These are phyloP conservation scores for Leucopternis melanops DNA, from an alignment of 2,113 vertebrate species.

Conservation along the genomic window DNA sequence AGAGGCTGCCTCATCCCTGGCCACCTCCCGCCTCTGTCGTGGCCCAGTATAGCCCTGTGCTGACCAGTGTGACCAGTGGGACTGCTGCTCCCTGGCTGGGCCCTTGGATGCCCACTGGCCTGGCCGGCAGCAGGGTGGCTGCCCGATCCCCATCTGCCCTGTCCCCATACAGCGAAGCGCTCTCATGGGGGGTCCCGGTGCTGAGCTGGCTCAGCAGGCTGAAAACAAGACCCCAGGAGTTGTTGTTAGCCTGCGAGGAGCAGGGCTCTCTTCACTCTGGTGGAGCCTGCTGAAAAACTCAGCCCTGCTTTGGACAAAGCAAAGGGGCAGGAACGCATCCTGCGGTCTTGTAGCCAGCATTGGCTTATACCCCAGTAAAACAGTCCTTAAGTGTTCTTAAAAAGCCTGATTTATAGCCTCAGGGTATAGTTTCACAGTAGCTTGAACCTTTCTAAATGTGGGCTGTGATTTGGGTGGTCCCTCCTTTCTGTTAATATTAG, in stretches of 20 bases:
- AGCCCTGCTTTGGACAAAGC: neutral
- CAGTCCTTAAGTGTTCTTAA: neutral
- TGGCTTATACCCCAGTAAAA: neutral
- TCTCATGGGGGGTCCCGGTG: accelerated
- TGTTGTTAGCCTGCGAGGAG: neutral
- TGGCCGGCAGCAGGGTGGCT: neutral
- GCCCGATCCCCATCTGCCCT: neutral
- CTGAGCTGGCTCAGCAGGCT: neutral
- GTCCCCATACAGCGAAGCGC: neutral
- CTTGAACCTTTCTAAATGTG: neutral
- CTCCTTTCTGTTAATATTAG: neutral
- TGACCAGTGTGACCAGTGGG: too few relatives aligned
- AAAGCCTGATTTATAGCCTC: neutral
- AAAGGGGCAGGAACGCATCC: neutral
- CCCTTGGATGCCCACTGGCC: neutral
- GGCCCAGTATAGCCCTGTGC: neutral
- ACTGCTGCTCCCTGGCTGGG: neutral
- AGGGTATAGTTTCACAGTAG: neutral
- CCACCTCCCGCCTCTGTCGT: too few relatives aligned
- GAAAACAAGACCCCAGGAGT: neutral
- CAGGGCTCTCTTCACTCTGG: neutral
- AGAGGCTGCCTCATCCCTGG: neutral
- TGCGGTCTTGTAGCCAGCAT: neutral
- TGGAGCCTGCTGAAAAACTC: neutral
- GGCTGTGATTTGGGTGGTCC: neutral